phyloP scores from a whole-genome alignment of 2,888 invertebrate genomes.

The Tenthredo livida region DNA sequence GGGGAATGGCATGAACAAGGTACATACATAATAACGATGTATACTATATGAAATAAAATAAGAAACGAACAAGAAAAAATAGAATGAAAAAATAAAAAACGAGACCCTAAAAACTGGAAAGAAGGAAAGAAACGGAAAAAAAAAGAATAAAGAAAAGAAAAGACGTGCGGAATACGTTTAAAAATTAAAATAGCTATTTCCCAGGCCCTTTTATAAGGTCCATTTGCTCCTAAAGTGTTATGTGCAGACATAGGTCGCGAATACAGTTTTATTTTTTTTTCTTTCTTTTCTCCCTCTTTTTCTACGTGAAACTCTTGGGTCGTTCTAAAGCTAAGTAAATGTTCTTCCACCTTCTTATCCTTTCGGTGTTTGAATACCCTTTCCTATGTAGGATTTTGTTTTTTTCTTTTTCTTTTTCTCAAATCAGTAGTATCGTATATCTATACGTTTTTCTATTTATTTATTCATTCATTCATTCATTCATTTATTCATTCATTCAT shows the following conservation, averaged over 20 bases:
- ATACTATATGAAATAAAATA: background rate
- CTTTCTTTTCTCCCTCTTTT: too few relatives aligned
- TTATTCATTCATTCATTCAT: background rate
- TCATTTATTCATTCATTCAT: background rate
- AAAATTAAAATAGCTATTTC: background rate
- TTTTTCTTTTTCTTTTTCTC: background rate
- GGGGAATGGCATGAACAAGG: slow-evolving; percentile 97
- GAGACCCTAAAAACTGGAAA: background rate
- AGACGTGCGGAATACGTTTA: background rate
- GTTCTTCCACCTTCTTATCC: slow-evolving; percentile 5
- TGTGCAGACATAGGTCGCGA: background rate
- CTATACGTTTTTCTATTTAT: background rate
- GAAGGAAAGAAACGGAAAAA: background rate
- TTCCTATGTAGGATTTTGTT: background rate
- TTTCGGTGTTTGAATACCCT: background rate
- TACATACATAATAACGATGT: slow-evolving; percentile 73
- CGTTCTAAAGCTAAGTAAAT: slow-evolving; percentile 19
- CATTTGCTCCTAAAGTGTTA: background rate
- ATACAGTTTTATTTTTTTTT: background rate
- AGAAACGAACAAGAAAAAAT: background rate
- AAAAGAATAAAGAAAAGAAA: background rate
- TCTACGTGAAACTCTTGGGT: background rate
- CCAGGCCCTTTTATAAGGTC: background rate
- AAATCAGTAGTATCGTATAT: too few relatives aligned
- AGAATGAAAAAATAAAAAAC: background rate